A percentile compares a stretch with the other conserved stretches of the same genome.
These are phyloP conservation scores for Drosophila lacertosa DNA, from an alignment of 1,140 invertebrate species.

Conservation along the genomic window DNA sequence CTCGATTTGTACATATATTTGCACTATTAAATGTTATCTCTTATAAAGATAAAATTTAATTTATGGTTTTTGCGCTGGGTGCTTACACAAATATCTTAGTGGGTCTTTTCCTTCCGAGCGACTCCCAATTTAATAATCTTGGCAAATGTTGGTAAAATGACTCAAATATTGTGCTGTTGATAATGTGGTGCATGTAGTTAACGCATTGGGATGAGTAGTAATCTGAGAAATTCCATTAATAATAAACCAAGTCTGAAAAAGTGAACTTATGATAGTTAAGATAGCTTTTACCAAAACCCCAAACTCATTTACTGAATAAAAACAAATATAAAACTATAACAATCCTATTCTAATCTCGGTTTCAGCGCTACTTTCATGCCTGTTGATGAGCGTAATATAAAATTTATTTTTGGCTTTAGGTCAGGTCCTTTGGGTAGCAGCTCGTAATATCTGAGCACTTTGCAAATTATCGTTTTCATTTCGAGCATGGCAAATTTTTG, in stretches of 20 bases:
- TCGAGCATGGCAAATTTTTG: constrained; percentile 92
- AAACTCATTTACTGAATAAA: background rate
- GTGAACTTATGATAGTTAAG: too few relatives aligned
- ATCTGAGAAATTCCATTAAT: background rate
- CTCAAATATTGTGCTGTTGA: constrained; percentile 27
- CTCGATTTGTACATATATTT: constrained; percentile 33
- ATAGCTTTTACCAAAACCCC: background rate
- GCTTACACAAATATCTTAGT: constrained; percentile 40
- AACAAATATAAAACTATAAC: constrained; percentile 13
- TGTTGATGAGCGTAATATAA: constrained; percentile 53
- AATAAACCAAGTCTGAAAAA: too few relatives aligned
- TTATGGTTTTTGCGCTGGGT: constrained; percentile 44
- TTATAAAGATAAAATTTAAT: constrained; percentile 49
- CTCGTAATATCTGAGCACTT: constrained; percentile 87
- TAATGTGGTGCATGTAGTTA: background rate
- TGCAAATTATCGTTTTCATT: constrained; percentile 88
- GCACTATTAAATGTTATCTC: too few relatives aligned
- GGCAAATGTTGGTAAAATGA: constrained; percentile 59
- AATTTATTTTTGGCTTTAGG: constrained; percentile 60
- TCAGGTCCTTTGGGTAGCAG: constrained; percentile 56
- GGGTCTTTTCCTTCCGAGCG: background rate
- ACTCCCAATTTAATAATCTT: constrained; percentile 41
- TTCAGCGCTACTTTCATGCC: constrained; percentile 55
- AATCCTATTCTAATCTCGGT: constrained; percentile 26
- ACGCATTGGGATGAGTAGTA: background rate